These are phyloP conservation scores for Rhizoglyphus robini DNA, from an alignment of 1,140 invertebrate genomes.

Conservation along the genomic window DNA sequence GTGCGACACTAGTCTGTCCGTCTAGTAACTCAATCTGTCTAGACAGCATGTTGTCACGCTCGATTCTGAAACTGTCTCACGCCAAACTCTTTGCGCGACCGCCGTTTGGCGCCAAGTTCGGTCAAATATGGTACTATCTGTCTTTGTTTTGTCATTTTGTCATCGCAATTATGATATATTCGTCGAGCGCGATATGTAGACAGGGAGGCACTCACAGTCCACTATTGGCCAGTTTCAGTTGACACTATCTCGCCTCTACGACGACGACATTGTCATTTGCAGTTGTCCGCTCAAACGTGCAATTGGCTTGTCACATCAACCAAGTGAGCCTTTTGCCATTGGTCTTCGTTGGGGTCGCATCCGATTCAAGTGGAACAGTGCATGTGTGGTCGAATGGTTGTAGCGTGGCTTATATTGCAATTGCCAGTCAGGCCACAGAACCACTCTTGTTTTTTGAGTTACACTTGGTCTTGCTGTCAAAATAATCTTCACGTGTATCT, in stretches of 20 bases:
- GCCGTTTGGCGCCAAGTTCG: not conserved
- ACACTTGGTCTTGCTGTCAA: too few species aligned
- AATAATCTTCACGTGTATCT: too few species aligned
- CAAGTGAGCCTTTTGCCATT: too few species aligned
- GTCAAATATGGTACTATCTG: not conserved
- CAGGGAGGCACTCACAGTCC: too few species aligned
- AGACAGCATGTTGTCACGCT: not conserved
- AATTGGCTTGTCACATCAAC: not conserved
- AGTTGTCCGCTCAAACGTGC: not conserved
- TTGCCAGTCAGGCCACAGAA: too few species aligned
- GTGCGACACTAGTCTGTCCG: not conserved
- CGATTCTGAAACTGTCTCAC: not conserved
- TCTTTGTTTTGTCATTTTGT: conserved; percentile 10
- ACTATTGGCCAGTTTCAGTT: too few species aligned
- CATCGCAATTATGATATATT: conserved; percentile 11
- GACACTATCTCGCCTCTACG: not conserved
- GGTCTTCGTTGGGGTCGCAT: too few species aligned
- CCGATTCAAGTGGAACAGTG: not conserved
- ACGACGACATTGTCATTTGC: not conserved
- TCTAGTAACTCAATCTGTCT: conserved; percentile 9
- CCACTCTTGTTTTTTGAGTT: too few species aligned
- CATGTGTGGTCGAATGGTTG: not conserved
- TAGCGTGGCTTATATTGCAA: too few species aligned
- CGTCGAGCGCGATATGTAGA: not conserved
- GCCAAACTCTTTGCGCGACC: not conserved